A percentile compares a stretch with the other conserved stretches of the same genome.
Conservation (phyloP, 2,113 vertebrate species). For the Corythoichthys intestinalis region DNA sequence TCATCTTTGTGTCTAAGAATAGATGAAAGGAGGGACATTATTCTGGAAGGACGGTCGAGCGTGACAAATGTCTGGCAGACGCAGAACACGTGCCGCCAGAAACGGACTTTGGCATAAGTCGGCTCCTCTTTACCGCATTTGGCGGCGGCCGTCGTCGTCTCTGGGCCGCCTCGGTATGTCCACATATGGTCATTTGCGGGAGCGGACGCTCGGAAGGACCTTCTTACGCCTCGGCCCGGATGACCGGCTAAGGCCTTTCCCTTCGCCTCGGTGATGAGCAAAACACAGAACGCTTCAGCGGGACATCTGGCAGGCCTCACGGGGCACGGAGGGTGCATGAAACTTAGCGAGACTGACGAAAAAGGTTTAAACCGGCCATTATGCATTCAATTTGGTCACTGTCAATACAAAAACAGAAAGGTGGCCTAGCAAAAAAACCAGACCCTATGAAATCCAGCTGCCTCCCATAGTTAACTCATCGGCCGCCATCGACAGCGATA, state of each 20-base stretch:
- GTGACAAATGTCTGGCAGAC: conserved; percentile 54
- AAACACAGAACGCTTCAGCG: neutral
- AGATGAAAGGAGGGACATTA: conserved; percentile 53
- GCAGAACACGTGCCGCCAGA: conserved; percentile 36
- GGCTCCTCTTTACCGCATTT: conserved; percentile 32
- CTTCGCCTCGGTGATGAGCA: conserved; percentile 10
- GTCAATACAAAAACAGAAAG: no score
- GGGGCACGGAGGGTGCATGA: no score
- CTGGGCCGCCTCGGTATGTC: conserved; percentile 45
- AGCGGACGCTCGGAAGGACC: conserved; percentile 54
- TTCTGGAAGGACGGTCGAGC: conserved; percentile 49
- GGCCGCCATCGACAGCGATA: no score
- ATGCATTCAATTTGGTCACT: neutral
- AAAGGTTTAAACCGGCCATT: neutral
- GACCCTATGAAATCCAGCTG: no score
- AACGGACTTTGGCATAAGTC: conserved; percentile 23
- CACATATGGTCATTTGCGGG: conserved; percentile 62
- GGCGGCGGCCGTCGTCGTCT: conserved; percentile 45
- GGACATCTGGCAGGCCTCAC: no score
- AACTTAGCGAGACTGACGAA: neutral
- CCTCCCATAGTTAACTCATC: no score
- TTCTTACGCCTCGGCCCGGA: conserved; percentile 20
- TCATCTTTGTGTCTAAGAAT: conserved; percentile 51
- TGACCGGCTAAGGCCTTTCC: conserved; percentile 31
- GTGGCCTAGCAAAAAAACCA: no score